Base-by-base conservation (phyloP, 2,797 vertebrate species). In the Champsocephalus esox region DNA sequence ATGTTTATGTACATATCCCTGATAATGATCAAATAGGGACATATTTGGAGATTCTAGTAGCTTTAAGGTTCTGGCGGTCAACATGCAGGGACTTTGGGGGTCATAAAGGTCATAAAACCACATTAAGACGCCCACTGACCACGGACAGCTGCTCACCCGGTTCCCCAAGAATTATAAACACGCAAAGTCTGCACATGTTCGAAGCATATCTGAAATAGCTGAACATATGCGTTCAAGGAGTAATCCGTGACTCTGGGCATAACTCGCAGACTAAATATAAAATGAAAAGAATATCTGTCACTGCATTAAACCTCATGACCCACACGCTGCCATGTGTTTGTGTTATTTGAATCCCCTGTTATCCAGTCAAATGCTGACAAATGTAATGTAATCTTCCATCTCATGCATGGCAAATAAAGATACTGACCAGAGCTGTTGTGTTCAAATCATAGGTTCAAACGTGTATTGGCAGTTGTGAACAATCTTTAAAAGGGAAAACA, bases 221-320 rank as follows among this genome's bases (percentile, higher is more conserved):
- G 67, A 66, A 83, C 75, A 54, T 46, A 10, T 43, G 75, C 67
- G 60, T 84, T 80, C 55, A 76, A 80, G 62, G 69, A 65, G 24
- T 74, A 77, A 79, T 69, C 60, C 80, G 70, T 80, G 77, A 79
- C 48, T 55, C 21, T 19, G 56, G 57, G 62, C 66, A 81, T 70
- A 79, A 72, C 70, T 86, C 14, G 2, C 19, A 56, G 65, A 68
- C 83, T 91, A 91, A 90, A 92, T 90, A 87, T 90, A 89, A 85
- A 82, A 75, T 66, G 48, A 84, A 79, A 82, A 52, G 62, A 2
- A 66, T 58, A 45, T 79, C 54, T 66, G 4, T 58, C 43, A 12
- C 12, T 57, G 78, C 67, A 62, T 34, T 63, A 60, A 62, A 67
- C 52, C 65, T 34, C 66, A 16, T 14, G 50, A 38, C n/a, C 34